A percentile compares a stretch with the other conserved stretches of the same genome.
These are phyloP conservation scores for Pollenia amentaria DNA, from an alignment of 2,888 invertebrate genomes.

Conservation along the genomic window DNA sequence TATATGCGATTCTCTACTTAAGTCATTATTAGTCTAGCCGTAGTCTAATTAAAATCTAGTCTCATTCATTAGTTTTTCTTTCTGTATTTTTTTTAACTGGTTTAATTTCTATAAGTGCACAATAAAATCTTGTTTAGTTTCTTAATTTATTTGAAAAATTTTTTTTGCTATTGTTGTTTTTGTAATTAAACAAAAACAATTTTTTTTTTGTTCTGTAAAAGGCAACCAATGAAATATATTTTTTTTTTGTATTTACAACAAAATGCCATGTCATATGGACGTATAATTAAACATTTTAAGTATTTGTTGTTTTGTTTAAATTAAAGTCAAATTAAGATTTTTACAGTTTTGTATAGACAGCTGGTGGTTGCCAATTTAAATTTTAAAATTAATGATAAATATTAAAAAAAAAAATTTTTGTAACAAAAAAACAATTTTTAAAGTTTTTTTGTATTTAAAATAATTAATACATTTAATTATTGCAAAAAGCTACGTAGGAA, in stretches of 20 bases:
- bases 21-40: background rate
- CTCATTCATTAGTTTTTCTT: no score
- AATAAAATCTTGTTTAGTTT: background rate
- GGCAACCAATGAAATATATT: conserved; percentile 39
- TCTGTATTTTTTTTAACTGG: no score
- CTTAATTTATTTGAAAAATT: background rate
- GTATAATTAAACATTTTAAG: conserved; percentile 31
- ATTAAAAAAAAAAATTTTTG: no score
- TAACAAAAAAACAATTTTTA: no score
- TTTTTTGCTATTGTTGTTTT: background rate
- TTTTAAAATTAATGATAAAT: background rate
- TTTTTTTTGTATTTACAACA: conserved; percentile 1
- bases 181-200: background rate
- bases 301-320: background rate
- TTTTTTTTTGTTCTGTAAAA: conserved; percentile 48
- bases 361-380: background rate
- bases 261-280: conserved; percentile 38
- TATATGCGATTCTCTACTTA: background rate
- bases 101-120: background rate
- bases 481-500: no score
- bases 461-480: no score
- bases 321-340: conserved; percentile 54
- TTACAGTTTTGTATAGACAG: conserved; percentile 7
- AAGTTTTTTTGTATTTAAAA: no score
- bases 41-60: background rate